Percentiles rank a stretch among this genome's conserved stretches.
These are phyloP conservation scores for Phylloscopus trochilus DNA, from an alignment of 2,113 vertebrate species.

Conservation along the genomic window DNA sequence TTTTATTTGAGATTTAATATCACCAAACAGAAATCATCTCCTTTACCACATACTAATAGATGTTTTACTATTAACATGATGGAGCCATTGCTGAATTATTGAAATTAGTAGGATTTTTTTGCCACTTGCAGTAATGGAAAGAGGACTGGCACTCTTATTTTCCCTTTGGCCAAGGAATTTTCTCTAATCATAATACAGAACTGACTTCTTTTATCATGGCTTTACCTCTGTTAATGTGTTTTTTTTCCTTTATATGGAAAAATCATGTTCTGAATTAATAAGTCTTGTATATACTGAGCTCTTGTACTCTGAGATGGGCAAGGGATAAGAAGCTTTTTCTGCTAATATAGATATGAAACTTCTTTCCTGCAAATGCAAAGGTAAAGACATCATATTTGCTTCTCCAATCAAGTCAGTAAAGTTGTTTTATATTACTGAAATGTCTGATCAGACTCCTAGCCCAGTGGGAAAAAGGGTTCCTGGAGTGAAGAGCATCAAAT, in stretches of 20 bases:
- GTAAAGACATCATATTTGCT: neutral
- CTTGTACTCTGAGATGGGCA: neutral
- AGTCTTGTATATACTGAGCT: neutral
- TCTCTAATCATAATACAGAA: rapidly evolving
- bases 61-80: neutral
- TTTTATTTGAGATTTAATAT: neutral
- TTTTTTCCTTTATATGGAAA: neutral
- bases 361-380: neutral
- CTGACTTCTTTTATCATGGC: neutral
- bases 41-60: neutral
- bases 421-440: neutral
- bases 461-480: neutral
- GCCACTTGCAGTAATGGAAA: neutral
- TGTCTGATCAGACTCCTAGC: neutral
- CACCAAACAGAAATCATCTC: neutral
- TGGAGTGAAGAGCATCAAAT: neutral
- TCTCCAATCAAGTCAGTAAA: neutral
- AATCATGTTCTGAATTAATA: neutral
- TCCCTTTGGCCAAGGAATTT: neutral
- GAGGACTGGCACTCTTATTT: neutral
- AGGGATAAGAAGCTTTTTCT: neutral
- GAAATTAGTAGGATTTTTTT: neutral
- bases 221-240: neutral
- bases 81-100: neutral
- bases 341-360: neutral